These are phyloP conservation scores for Biston stratarius DNA, from an alignment of 2,888 invertebrate species.

Conservation along the genomic window DNA sequence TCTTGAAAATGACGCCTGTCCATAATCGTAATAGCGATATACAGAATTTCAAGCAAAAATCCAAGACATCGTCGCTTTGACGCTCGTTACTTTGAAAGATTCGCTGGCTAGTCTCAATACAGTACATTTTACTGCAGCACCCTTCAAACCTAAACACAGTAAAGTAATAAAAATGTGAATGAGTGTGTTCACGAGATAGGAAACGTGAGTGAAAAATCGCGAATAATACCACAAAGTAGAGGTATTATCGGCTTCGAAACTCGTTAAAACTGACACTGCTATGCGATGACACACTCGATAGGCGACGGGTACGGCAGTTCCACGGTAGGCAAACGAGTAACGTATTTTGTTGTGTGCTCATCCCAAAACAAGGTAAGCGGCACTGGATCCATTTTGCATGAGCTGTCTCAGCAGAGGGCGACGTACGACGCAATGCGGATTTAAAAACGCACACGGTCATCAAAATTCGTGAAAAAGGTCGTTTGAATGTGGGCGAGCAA, in stretches of 20 bases:
- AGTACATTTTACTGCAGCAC: too few species aligned
- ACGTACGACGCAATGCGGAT: conserved; percentile 49
- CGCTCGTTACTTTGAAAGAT: too few species aligned
- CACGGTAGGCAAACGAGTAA: conserved; percentile 45
- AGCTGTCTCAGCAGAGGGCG: conserved; percentile 64
- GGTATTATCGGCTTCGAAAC: background rate
- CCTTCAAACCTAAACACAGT: too few species aligned
- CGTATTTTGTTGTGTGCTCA: conserved; percentile 50
- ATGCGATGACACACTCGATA: background rate
- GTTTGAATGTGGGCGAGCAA: conserved; percentile 40
- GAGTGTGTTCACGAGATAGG: background rate
- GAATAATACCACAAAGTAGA: background rate
- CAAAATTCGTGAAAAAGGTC: conserved; percentile 57
- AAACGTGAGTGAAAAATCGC: background rate
- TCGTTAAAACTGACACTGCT: background rate
- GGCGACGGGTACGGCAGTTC: background rate
- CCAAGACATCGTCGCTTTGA: too few species aligned
- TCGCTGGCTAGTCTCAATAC: too few species aligned
- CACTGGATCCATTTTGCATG: conserved; percentile 65
- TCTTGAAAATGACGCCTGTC: too few species aligned
- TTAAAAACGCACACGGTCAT: conserved; percentile 60
- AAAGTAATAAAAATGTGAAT: too few species aligned
- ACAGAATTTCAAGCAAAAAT: too few species aligned
- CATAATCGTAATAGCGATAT: too few species aligned
- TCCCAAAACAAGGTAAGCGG: conserved; percentile 61